Percentiles rank a stretch among this genome's conserved stretches.
phyloP scores from a whole-genome alignment of 2,113 vertebrate genomes.

The Brachypodius melanocephalos region DNA sequence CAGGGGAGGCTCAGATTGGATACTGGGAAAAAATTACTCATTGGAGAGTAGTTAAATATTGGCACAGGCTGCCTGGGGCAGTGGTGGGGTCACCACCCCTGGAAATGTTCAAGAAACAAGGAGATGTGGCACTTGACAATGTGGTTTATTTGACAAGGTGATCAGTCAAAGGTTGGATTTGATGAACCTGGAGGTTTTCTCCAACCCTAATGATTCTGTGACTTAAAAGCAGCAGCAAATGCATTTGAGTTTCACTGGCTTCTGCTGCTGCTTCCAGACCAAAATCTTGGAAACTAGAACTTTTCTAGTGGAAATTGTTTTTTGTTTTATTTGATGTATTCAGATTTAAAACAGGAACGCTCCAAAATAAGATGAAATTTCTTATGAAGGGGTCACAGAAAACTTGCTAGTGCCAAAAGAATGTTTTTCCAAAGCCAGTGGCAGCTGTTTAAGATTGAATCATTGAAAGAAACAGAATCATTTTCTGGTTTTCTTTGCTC shows the following conservation, averaged over 20 bases:
- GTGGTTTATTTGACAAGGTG: not conserved
- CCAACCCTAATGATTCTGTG: not conserved
- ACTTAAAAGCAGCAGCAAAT: not conserved
- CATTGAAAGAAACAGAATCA: not conserved
- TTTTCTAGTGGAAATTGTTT: not conserved
- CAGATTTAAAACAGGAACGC: not conserved
- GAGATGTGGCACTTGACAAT: no score
- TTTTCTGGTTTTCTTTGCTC: not conserved
- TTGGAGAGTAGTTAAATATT: not conserved
- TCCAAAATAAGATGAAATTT: not conserved
- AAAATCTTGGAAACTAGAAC: not conserved
- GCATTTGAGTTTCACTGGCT: not conserved
- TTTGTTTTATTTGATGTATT: not conserved
- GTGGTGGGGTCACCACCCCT: not conserved
- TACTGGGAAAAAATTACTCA: not conserved
- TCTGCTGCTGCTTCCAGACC: not conserved
- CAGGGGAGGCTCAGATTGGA: rapidly evolving
- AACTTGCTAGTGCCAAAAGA: not conserved
- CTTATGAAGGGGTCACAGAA: not conserved
- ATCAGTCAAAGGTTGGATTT: not conserved
- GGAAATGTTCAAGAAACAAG: not conserved
- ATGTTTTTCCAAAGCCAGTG: not conserved
- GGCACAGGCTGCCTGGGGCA: not conserved
- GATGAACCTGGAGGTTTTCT: not conserved
- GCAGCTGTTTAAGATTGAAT: not conserved